A percentile compares a stretch with the other conserved stretches of the same genome.
Evolutionary conservation across 2,797 vertebrate species (phyloP).

Genomic region (Aldrovandia affinis): DNA sequence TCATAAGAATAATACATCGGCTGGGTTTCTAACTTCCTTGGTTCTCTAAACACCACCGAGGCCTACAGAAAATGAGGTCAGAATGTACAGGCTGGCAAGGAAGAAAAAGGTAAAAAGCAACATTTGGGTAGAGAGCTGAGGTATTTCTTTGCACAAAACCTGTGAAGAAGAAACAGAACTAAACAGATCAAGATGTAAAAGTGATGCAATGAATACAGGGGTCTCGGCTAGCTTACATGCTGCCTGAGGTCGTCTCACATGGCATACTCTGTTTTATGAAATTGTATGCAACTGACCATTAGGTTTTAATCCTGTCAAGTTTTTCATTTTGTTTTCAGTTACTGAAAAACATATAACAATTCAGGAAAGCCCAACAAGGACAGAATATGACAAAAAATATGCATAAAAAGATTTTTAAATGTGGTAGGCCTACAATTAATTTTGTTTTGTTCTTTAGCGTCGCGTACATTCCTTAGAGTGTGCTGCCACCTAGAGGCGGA

Average conservation of each 20-base stretch:
- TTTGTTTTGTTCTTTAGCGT: background rate
- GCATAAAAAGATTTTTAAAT: background rate
- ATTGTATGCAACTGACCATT: too few species aligned
- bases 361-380: background rate
- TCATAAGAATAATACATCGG: background rate
- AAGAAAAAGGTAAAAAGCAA: conserved; percentile 31
- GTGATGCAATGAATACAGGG: background rate
- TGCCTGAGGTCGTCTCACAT: too few species aligned
- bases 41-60: background rate
- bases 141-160: conserved; percentile 33
- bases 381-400: background rate
- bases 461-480: background rate
- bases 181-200: background rate
- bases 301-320: background rate
- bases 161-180: conserved; percentile 22
- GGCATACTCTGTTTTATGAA: background rate
- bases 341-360: background rate
- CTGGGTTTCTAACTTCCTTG: background rate
- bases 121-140: conserved; percentile 24
- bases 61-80: background rate
- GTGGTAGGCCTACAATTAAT: too few species aligned
- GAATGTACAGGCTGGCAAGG: conserved; percentile 29
- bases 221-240: background rate
- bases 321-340: background rate
- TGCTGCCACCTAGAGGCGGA: background rate